These are phyloP conservation scores for Oenanthe melanoleuca DNA, from an alignment of 2,113 vertebrate species.

Conservation along the genomic window DNA sequence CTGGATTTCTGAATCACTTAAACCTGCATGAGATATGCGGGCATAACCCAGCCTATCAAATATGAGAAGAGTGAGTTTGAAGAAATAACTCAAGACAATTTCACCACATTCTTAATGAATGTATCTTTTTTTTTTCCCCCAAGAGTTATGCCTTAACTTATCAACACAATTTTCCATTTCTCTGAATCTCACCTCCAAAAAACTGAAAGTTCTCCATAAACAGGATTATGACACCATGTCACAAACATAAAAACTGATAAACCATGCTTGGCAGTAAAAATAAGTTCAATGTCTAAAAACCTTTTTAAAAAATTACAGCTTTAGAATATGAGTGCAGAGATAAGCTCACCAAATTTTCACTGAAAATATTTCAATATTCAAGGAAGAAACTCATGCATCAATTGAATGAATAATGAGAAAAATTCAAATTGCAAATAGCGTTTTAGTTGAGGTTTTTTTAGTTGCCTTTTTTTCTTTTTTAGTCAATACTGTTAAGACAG, in stretches of 20 bases:
- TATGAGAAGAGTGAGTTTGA: background rate
- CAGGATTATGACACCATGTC: background rate
- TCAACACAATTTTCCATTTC: background rate
- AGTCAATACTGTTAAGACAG: background rate
- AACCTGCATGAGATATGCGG: constrained; percentile 77
- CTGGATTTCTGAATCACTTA: constrained; percentile 81
- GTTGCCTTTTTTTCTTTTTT: background rate
- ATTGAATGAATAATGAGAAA: background rate
- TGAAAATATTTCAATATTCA: background rate
- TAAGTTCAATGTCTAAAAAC: background rate
- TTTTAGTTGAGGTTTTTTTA: background rate
- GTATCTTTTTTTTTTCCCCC: background rate
- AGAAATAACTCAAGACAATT: background rate
- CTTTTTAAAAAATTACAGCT: background rate
- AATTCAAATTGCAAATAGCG: background rate
- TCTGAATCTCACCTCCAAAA: background rate
- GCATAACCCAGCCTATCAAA: constrained; percentile 73
- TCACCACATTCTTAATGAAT: background rate
- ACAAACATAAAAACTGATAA: background rate
- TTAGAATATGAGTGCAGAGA: background rate
- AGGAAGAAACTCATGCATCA: background rate
- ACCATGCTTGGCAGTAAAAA: background rate
- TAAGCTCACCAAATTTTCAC: background rate
- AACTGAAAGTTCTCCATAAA: background rate
- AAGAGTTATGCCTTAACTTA: background rate